Evolutionary conservation across 2,113 vertebrate species (phyloP).

Genomic region (Megaceryle torquata): DNA sequence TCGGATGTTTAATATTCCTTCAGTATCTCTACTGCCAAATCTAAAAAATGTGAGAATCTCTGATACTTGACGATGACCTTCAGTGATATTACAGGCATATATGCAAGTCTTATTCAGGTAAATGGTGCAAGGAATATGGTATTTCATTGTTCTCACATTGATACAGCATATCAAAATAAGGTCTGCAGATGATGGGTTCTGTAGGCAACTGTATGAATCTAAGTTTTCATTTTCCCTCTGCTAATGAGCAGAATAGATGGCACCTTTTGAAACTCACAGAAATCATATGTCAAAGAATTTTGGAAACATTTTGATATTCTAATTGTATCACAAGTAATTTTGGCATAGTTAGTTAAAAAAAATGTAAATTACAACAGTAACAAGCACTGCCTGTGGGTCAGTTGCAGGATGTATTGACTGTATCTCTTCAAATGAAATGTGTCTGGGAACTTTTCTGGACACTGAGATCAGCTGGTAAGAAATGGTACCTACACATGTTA

Average conservation of each 20-base stretch:
- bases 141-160: background rate
- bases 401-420: background rate
- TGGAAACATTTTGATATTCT: background rate
- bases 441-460: background rate
- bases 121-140: conserved; percentile 12
- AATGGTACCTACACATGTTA: background rate
- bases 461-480: background rate
- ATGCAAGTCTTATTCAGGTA: conserved; percentile 30
- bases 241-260: background rate
- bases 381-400: background rate
- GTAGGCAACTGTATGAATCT: background rate
- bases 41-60: conserved; percentile 55
- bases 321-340: background rate
- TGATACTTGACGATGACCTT: conserved; percentile 68
- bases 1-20: conserved; percentile 68
- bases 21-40: conserved; percentile 54
- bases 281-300: background rate
- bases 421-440: background rate
- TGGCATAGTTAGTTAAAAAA: background rate
- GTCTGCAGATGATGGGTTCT: background rate
- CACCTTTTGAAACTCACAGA: background rate
- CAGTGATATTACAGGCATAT: conserved; percentile 57
- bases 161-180: background rate
- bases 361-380: background rate
- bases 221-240: background rate